Percentiles rank a stretch among this genome's conserved stretches.
Conservation (phyloP, 2,113 vertebrate species). For the Xiphophorus maculatus region DNA sequence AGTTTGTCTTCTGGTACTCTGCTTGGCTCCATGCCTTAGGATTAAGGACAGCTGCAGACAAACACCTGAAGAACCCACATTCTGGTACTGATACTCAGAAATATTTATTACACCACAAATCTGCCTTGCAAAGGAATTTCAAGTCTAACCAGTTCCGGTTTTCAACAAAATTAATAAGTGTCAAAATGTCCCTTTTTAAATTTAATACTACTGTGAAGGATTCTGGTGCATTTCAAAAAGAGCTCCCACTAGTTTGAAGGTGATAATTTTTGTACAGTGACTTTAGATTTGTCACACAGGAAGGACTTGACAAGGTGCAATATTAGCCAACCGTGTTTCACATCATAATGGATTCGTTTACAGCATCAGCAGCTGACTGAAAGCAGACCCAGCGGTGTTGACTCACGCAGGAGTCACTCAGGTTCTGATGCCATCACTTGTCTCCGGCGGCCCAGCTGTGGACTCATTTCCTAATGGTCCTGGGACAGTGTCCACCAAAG, state of each 20-base stretch:
- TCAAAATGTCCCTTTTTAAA: slow-evolving; percentile 12
- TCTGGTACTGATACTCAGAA: neutral
- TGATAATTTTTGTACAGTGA: slow-evolving; percentile 11
- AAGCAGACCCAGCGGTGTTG: slow-evolving; percentile 15
- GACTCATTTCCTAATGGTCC: slow-evolving; percentile 77
- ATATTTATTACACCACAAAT: neutral
- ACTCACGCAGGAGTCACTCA: slow-evolving; percentile 44
- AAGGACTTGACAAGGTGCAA: neutral
- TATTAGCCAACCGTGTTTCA: slow-evolving; percentile 19
- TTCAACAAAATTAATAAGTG: slow-evolving; percentile 35
- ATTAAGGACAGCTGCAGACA: slow-evolving; percentile 20
- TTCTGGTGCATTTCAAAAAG: slow-evolving; percentile 6
- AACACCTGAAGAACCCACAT: neutral
- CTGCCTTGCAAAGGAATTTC: slow-evolving; percentile 2
- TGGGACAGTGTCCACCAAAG: slow-evolving; percentile 58
- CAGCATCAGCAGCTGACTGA: slow-evolving; percentile 1
- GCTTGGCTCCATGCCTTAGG: slow-evolving; percentile 25
- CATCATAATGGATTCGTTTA: slow-evolving; percentile 24
- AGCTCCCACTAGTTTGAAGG: slow-evolving; percentile 14
- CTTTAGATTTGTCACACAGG: slow-evolving; percentile 19
- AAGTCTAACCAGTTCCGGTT: slow-evolving; percentile 13
- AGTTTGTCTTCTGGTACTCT: slow-evolving; percentile 48
- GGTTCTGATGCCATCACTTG: slow-evolving; percentile 55
- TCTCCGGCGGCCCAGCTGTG: slow-evolving; percentile 36
- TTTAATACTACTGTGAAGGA: slow-evolving; percentile 1